Percentiles rank a stretch among this genome's conserved stretches.
Evolutionary conservation across 2,888 invertebrate genomes (phyloP).

Genomic region (Creontiades dilutus): DNA sequence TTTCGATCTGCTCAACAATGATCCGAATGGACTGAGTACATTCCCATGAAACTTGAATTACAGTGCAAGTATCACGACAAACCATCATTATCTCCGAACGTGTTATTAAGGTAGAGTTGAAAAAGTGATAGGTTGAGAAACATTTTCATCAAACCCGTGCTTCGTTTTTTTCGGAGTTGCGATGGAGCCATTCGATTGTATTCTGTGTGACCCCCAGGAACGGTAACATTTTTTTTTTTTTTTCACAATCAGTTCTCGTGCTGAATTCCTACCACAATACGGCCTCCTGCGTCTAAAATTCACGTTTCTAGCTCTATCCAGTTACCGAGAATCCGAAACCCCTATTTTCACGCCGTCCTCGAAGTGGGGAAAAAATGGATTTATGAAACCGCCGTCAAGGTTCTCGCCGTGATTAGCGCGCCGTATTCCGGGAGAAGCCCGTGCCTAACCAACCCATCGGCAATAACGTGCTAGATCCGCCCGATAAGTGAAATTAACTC

Average conservation of each 20-base stretch:
- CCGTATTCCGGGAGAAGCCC: slow-evolving; percentile 6
- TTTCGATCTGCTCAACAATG: too few species aligned
- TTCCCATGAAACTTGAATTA: neutral
- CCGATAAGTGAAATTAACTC: slow-evolving; percentile 24
- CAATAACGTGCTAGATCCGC: slow-evolving; percentile 26
- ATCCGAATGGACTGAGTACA: too few species aligned
- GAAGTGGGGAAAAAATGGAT: slow-evolving; percentile 13
- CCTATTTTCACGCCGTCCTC: neutral
- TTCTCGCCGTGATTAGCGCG: neutral
- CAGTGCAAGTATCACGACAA: neutral
- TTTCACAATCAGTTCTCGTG: neutral
- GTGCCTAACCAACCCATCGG: slow-evolving; percentile 19
- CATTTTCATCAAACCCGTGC: neutral
- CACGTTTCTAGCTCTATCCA: neutral
- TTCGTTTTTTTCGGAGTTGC: neutral
- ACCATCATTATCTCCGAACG: neutral
- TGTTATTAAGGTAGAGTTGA: neutral
- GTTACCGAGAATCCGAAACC: neutral
- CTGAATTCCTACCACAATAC: neutral
- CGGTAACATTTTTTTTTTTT: neutral
- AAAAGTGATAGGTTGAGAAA: neutral
- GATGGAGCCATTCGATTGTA: slow-evolving; percentile 2
- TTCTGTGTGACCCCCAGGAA: slow-evolving; percentile 2
- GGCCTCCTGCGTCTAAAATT: neutral
- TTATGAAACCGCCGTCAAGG: slow-evolving; percentile 26